phyloP scores from a whole-genome alignment of 2,888 invertebrate species.

The Choristoneura rosaceana region DNA sequence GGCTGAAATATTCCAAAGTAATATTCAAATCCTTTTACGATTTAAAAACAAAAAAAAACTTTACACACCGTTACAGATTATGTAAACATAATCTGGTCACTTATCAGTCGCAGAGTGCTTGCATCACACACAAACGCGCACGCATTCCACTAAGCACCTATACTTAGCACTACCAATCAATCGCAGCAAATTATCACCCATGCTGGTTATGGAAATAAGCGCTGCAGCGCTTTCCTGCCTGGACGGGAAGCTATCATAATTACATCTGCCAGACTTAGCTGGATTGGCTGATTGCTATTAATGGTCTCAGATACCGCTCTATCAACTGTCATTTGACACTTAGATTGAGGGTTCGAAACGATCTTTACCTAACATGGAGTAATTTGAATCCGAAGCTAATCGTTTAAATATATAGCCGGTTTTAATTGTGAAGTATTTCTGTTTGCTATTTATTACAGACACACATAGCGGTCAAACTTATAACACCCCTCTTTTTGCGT shows the following conservation, averaged over 20 bases:
- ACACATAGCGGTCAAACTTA: no score
- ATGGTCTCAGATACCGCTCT: conserved; percentile 30
- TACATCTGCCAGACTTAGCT: conserved; percentile 18
- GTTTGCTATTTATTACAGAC: no score
- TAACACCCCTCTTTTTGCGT: no score
- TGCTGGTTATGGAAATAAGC: conserved; percentile 33
- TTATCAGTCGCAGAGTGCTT: background rate
- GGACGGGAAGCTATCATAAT: conserved; percentile 37
- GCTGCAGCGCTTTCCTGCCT: conserved; percentile 33
- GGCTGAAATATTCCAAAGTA: background rate
- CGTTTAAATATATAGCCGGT: no score
- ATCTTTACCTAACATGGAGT: conserved; percentile 2
- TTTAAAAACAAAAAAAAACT: background rate
- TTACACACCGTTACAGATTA: background rate
- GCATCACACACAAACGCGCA: conserved; percentile 18
- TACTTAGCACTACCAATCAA: conserved; percentile 35
- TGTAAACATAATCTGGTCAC: background rate
- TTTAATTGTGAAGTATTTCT: no score
- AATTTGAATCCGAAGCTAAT: conserved; percentile 9
- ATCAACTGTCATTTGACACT: conserved; percentile 41
- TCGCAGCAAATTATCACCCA: conserved; percentile 39
- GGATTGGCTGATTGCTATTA: conserved; percentile 39
- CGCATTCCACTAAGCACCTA: conserved; percentile 24
- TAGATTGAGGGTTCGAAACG: conserved; percentile 26
- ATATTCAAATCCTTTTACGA: no score